Evolutionary conservation across 2,888 invertebrate species (phyloP).

Genomic region (Acanthosepion lycidas): DNA sequence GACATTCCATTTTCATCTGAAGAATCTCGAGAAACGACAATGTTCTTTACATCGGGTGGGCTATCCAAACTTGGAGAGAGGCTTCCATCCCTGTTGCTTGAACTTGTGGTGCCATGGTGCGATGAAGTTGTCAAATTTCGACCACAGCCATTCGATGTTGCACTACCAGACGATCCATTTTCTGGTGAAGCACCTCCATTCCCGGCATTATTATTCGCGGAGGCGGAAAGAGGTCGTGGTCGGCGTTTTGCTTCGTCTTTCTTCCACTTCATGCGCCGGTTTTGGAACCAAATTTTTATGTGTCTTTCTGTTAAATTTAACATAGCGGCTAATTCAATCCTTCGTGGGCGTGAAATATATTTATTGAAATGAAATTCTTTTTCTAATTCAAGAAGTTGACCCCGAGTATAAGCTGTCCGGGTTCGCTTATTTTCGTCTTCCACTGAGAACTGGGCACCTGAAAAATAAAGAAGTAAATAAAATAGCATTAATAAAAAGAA

Average conservation of each 20-base stretch:
- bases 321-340: conserved; percentile 97
- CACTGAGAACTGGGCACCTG: conserved; percentile 71
- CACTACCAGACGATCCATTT: not conserved
- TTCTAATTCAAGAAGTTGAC: conserved; percentile 96
- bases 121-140: conserved; percentile 1
- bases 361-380: conserved; percentile 99
- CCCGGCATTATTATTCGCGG: not conserved
- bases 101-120: not conserved
- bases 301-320: conserved; percentile 96
- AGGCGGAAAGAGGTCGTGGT: conserved; percentile 62
- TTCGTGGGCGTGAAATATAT: conserved; percentile 95
- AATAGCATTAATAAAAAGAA: not conserved
- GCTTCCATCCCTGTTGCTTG: conserved; percentile 41
- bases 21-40: conserved; percentile 8
- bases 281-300: conserved; percentile 80
- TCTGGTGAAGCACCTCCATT: conserved; percentile 10
- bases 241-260: conserved; percentile 73
- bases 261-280: conserved; percentile 74
- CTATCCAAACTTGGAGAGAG: conserved; percentile 37
- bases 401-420: conserved; percentile 96
- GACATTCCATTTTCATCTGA: conserved; percentile 40
- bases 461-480: conserved; percentile 48
- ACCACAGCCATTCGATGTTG: conserved; percentile 1
- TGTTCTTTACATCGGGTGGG: not conserved
- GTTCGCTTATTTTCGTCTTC: conserved; percentile 81